Conservation (phyloP, 2,888 invertebrate species). For the Rhagophthalmus giganteus region DNA sequence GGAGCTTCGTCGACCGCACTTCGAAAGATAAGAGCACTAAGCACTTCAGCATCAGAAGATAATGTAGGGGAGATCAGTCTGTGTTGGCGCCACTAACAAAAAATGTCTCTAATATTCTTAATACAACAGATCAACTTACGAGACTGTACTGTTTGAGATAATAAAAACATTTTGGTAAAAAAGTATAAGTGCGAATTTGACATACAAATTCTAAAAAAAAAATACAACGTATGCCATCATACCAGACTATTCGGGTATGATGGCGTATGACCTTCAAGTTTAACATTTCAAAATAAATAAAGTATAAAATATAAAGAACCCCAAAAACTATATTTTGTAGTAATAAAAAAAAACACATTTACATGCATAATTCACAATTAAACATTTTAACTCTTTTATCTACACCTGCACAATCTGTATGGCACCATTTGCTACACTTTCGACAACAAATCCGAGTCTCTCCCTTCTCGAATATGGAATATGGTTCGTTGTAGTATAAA, state of each 20-base stretch:
- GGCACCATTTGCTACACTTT: conserved; percentile 1
- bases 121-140: background rate
- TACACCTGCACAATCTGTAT: conserved; percentile 1
- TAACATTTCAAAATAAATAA: background rate
- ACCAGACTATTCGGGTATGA: conserved; percentile 1
- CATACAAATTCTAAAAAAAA: conserved; percentile 1
- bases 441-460: conserved; percentile 1
- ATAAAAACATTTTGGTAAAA: background rate
- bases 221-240: conserved; percentile 1
- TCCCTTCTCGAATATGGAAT: conserved; percentile 1
- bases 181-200: background rate
- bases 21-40: no score
- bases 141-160: no score
- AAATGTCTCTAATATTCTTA: background rate
- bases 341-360: background rate
- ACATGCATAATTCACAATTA: background rate
- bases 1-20: no score
- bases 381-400: conserved; percentile 1
- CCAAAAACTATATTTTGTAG: conserved; percentile 1
- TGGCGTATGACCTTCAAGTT: no score
- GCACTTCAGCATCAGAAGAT: no score
- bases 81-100: conserved; percentile 1
- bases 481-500: background rate
- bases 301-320: no score
- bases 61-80: conserved; percentile 2